Evolutionary conservation across 1,140 invertebrate species (phyloP), one percentile per base, ranked within the genome.

Genomic region (Papilio dardanus): DNA sequence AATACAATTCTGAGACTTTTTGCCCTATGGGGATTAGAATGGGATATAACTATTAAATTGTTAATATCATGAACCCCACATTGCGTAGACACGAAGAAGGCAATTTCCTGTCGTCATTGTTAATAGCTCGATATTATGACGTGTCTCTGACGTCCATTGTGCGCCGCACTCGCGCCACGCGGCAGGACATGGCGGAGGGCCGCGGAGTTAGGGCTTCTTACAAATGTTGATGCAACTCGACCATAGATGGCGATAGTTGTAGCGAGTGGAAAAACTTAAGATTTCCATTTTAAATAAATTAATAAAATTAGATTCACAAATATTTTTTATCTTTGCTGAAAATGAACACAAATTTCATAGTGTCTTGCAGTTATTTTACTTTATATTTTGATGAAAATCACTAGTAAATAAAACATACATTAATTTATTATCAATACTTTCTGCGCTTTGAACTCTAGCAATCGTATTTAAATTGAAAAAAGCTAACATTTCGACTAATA

Each of bases 61-160:
- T 50, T 50, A 21, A 50, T 50, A 50, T 19, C 46, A 19, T 50
- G 46, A 50, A 19, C 42, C 28, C 28, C 24, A 54, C 1, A 46
- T 40, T 33, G 8, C 19, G 74, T 42, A 35, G 21, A 75, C 42
- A 75, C 35, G 35, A 65, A 87, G 84, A 85, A 83, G 86, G 81
- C 89, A 91, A 92, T 92, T 92, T 92, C 91, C 89, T 86, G 85
- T 81, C 75, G 73, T 73, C 79, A 79, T 74, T 85, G 85, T 84
- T 86, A 90, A 89, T 89, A 88, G 86, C 88, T 79, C 80, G 73
- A 77, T 83, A 86, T 89, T 92, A 91, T 90, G 87, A 91, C 86
- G 84, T 86, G 81, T 75, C 77, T 69, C 88, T 89, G 87, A 88
- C 84, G 71, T 76, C 77, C 77, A 84, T 88, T 85, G 82, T 86